These are phyloP conservation scores for Hemibagrus wyckioides DNA, from an alignment of 2,113 vertebrate species.

Conservation along the genomic window DNA sequence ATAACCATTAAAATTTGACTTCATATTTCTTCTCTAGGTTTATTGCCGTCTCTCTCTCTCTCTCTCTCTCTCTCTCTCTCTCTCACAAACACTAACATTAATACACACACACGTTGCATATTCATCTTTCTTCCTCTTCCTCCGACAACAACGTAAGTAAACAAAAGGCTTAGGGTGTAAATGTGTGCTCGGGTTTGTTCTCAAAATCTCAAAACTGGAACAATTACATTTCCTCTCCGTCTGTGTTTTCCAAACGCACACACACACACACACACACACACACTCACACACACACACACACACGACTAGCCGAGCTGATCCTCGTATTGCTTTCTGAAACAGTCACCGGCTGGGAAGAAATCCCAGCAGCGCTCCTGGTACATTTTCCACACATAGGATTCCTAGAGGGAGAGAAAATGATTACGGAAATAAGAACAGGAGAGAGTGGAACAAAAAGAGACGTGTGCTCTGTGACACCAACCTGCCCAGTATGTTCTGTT, in stretches of 20 bases:
- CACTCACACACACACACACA: neutral
- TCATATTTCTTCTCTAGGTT: neutral
- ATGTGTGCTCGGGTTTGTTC: slow-evolving; percentile 28
- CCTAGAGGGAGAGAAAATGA: slow-evolving; percentile 65
- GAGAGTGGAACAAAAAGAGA: neutral
- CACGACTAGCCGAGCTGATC: slow-evolving; percentile 84
- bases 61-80: neutral
- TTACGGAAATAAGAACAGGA: neutral
- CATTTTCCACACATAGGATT: slow-evolving; percentile 95
- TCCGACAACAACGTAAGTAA: slow-evolving; percentile 26
- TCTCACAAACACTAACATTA: neutral
- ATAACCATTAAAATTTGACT: neutral
- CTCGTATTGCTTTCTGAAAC: slow-evolving; percentile 93
- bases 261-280: slow-evolving; percentile 27
- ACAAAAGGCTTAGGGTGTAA: slow-evolving; percentile 30
- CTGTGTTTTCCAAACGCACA: slow-evolving; percentile 1
- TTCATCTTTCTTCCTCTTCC: slow-evolving; percentile 15
- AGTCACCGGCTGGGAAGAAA: slow-evolving; percentile 91
- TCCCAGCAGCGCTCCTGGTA: slow-evolving; percentile 93
- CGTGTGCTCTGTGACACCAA: slow-evolving; percentile 56
- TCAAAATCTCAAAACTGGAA: slow-evolving; percentile 6
- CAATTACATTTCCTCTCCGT: neutral
- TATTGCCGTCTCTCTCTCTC: neutral
- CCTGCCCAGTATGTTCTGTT: slow-evolving; percentile 93
- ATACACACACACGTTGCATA: slow-evolving; percentile 20